phyloP scores from a whole-genome alignment of 2,888 invertebrate genomes.

The Eupsilia transversa region DNA sequence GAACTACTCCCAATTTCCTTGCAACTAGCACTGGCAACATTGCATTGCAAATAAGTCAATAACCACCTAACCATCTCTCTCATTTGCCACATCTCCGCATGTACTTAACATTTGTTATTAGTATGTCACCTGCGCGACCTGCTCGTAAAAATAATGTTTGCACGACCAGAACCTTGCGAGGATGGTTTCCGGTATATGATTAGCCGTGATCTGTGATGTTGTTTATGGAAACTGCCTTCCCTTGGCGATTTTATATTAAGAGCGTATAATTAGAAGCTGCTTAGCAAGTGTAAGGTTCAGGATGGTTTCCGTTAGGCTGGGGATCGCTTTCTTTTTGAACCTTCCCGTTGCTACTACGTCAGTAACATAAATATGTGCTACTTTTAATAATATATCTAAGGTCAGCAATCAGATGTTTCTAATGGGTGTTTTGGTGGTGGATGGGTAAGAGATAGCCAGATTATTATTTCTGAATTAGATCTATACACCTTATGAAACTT shows the following conservation, averaged over 20 bases:
- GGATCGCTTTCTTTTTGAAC: slow-evolving; percentile 14
- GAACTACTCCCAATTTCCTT: slow-evolving; percentile 19
- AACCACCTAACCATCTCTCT: no score
- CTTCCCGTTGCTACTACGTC: background rate
- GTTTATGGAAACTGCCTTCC: slow-evolving; percentile 43
- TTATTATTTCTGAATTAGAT: background rate
- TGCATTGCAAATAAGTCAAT: slow-evolving; percentile 40
- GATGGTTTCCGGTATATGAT: slow-evolving; percentile 56
- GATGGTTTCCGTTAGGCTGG: slow-evolving; percentile 10
- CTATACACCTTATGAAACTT: background rate
- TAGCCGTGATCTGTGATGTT: slow-evolving; percentile 49
- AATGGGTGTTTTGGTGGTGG: background rate
- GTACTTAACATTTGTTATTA: slow-evolving; percentile 37
- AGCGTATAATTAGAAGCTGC: slow-evolving; percentile 49
- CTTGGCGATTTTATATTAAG: slow-evolving; percentile 43
- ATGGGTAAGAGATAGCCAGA: background rate
- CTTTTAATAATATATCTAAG: no score
- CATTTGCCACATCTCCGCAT: slow-evolving; percentile 42
- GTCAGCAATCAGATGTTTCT: background rate
- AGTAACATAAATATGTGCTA: no score
- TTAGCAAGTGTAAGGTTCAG: slow-evolving; percentile 42
- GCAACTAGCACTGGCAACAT: slow-evolving; percentile 15
- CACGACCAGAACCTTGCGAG: slow-evolving; percentile 24
- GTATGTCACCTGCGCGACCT: slow-evolving; percentile 50
- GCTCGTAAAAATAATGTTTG: slow-evolving; percentile 49